Conservation (phyloP, 2,113 vertebrate genomes). For the Rhinichthys klamathensis region DNA sequence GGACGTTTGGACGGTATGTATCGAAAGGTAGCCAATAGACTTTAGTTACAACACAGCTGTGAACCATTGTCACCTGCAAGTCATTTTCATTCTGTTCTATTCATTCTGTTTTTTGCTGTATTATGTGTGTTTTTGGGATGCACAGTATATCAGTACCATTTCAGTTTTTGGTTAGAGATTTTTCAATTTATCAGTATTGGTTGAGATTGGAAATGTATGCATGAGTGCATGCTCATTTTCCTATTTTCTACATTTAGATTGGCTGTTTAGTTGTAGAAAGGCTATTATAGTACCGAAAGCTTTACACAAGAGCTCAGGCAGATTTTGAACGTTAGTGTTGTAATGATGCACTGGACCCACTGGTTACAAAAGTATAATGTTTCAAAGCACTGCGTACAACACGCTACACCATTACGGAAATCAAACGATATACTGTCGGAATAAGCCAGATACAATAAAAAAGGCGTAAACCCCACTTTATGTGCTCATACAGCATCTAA, state of each 20-base stretch:
- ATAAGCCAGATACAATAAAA: not conserved
- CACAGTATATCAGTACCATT: not conserved
- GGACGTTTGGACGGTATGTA: not conserved
- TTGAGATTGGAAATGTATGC: not conserved
- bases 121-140: not conserved
- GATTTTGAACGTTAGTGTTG: conserved; percentile 29
- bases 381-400: not conserved
- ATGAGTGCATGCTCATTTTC: not conserved
- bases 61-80: not conserved
- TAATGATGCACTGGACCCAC: not conserved
- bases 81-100: too few relatives aligned
- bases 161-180: not conserved
- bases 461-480: not conserved
- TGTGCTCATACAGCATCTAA: conserved; percentile 22
- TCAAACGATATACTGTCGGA: not conserved
- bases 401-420: not conserved
- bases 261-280: not conserved
- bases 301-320: conserved; percentile 24
- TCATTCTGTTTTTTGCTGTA: not conserved
- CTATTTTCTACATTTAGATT: not conserved
- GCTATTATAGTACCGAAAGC: not conserved
- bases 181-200: not conserved
- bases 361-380: conserved; percentile 24
- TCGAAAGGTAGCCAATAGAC: not conserved
- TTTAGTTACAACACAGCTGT: not conserved